Evolutionary conservation across 1,140 invertebrate species (phyloP).

Genomic region (Nomia melanderi): DNA sequence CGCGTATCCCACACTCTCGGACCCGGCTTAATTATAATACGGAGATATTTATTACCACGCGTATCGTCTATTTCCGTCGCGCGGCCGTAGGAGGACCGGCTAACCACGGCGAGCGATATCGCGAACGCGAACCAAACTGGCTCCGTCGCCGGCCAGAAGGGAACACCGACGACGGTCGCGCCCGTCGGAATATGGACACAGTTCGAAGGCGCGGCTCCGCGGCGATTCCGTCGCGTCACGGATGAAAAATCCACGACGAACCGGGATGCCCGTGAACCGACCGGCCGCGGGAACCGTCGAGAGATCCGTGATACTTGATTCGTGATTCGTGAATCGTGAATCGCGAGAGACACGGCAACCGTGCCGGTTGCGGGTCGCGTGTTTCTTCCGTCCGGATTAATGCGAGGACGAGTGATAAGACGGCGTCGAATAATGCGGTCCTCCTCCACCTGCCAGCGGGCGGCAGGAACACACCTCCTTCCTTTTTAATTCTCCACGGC

Average conservation of each 20-base stretch:
- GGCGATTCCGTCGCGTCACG: not conserved
- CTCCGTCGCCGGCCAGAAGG: conserved; percentile 1
- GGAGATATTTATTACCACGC: conserved; percentile 60
- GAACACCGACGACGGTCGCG: not conserved
- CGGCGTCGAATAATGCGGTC: conserved; percentile 61
- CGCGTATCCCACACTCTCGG: conserved; percentile 42
- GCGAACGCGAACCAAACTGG: conserved; percentile 44
- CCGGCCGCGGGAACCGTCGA: not conserved
- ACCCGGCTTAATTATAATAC: conserved; percentile 65
- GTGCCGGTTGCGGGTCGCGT: conserved; percentile 30
- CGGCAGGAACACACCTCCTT: conserved; percentile 25
- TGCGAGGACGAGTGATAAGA: conserved; percentile 60
- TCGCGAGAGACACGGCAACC: conserved; percentile 38
- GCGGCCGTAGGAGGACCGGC: conserved; percentile 55
- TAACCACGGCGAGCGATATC: conserved; percentile 44
- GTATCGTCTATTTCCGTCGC: conserved; percentile 64
- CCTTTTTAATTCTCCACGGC: conserved; percentile 62
- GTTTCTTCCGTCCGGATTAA: conserved; percentile 52
- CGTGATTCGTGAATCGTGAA: conserved; percentile 28
- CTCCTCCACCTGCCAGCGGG: conserved; percentile 63
- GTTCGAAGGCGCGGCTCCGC: not conserved
- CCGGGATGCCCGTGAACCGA: conserved; percentile 16
- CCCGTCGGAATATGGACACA: not conserved
- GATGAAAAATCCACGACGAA: conserved; percentile 25
- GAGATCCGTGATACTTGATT: no score